Conservation (phyloP, 2,797 vertebrate genomes). For the Schizopygopsis malacanthus region DNA sequence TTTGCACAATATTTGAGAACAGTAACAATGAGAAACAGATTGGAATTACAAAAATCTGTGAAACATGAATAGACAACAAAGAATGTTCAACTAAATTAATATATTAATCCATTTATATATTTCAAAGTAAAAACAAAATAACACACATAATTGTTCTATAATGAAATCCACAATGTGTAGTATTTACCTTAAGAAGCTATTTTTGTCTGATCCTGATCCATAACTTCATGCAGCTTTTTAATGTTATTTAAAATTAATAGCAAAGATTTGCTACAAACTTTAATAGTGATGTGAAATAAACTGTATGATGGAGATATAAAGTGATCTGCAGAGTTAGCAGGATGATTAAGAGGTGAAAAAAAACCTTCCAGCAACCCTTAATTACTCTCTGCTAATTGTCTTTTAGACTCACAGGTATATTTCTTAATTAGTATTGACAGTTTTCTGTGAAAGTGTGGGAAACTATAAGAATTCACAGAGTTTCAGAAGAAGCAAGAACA, state of each 20-base stretch:
- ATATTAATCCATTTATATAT: neutral
- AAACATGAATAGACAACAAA: neutral
- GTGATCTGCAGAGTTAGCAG: slow-evolving; percentile 3
- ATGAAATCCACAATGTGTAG: neutral
- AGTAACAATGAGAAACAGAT: slow-evolving; percentile 3
- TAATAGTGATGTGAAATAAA: neutral
- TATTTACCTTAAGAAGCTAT: neutral
- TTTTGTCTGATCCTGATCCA: neutral
- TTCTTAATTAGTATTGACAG: slow-evolving; percentile 56
- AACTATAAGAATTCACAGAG: neutral
- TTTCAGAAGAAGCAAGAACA: neutral
- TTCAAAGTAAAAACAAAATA: neutral
- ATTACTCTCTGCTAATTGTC: slow-evolving; percentile 47
- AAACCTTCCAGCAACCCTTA: slow-evolving; percentile 48
- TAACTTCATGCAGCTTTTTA: neutral
- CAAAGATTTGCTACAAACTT: neutral
- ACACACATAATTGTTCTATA: no score
- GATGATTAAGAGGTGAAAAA: slow-evolving; percentile 14
- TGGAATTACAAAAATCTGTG: slow-evolving; percentile 4
- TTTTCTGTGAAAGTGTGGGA: slow-evolving; percentile 12
- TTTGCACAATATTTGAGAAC: slow-evolving; percentile 1
- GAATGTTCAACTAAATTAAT: neutral
- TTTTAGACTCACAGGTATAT: slow-evolving; percentile 35
- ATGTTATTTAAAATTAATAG: neutral
- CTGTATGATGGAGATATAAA: neutral